Evolutionary conservation across 2,113 vertebrate genomes (phyloP).

Genomic region (Thomomys bottae): DNA sequence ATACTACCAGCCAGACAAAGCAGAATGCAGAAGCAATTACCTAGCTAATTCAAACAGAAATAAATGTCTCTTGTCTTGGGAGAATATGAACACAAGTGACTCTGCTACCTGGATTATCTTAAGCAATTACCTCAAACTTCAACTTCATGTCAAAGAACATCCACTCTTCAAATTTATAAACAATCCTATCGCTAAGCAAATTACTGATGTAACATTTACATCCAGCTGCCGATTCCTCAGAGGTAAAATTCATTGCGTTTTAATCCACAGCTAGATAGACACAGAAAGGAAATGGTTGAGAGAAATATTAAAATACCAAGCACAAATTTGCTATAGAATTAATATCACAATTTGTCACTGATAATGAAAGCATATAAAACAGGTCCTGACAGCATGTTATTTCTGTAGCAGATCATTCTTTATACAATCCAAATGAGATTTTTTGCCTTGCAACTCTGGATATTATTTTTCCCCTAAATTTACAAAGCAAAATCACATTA

Average conservation of each 20-base stretch:
- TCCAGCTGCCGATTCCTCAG: slow-evolving; percentile 75
- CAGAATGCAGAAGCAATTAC: slow-evolving; percentile 61
- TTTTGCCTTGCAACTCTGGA: slow-evolving; percentile 67
- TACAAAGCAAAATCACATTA: slow-evolving; percentile 81
- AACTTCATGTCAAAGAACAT: slow-evolving; percentile 70
- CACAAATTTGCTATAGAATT: slow-evolving; percentile 84
- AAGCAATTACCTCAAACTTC: slow-evolving; percentile 65
- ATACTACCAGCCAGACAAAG: slow-evolving; percentile 59
- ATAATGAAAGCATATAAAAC: slow-evolving; percentile 86
- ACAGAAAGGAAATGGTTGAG: slow-evolving; percentile 73
- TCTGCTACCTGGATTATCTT: slow-evolving; percentile 67
- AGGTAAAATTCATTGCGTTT: slow-evolving; percentile 78
- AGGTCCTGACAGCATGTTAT: slow-evolving; percentile 80
- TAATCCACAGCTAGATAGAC: slow-evolving; percentile 76
- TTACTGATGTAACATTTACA: slow-evolving; percentile 74
- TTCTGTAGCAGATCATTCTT: slow-evolving; percentile 78
- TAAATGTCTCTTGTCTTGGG: slow-evolving; percentile 56
- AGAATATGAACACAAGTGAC: slow-evolving; percentile 54
- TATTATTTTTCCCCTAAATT: slow-evolving; percentile 77
- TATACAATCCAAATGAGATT: slow-evolving; percentile 77
- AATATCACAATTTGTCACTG: slow-evolving; percentile 85
- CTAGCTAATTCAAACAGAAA: slow-evolving; percentile 71
- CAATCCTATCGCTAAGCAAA: slow-evolving; percentile 74
- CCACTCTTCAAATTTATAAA: slow-evolving; percentile 74
- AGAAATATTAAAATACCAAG: slow-evolving; percentile 78